Percentiles rank a stretch among this genome's conserved stretches.
Evolutionary conservation across 2,888 invertebrate genomes (phyloP).

Genomic region (Meandrusa payeni): DNA sequence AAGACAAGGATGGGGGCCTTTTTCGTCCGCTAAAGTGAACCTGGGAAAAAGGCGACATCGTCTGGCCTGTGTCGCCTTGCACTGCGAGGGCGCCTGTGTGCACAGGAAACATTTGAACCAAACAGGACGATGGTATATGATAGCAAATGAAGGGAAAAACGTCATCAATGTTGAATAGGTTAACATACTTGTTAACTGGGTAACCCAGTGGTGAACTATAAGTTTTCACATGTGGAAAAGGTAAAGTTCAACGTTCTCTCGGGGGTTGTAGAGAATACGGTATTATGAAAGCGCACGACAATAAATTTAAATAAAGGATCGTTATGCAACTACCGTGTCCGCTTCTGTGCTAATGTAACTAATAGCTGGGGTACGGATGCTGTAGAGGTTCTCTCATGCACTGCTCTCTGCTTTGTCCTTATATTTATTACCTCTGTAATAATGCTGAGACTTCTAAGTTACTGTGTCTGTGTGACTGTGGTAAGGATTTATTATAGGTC

Average conservation of each 20-base stretch:
- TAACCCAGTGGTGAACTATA: constrained; percentile 45
- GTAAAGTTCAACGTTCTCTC: constrained; percentile 48
- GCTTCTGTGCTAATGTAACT: constrained; percentile 54
- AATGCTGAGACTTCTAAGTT: not conserved
- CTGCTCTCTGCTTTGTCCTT: constrained; percentile 5
- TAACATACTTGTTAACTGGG: too few relatives aligned
- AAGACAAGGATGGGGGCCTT: too few relatives aligned
- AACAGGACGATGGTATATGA: too few relatives aligned
- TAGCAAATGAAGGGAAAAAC: too few relatives aligned
- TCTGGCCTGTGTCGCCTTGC: too few relatives aligned
- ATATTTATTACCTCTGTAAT: constrained; percentile 1
- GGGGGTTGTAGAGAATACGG: constrained; percentile 40
- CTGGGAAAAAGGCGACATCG: too few relatives aligned
- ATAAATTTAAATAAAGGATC: constrained; percentile 77
- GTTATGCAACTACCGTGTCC: constrained; percentile 70
- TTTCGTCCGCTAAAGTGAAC: too few relatives aligned
- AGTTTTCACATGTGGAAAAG: constrained; percentile 50
- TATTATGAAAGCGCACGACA: constrained; percentile 64
- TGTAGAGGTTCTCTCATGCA: constrained; percentile 5
- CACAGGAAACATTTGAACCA: too few relatives aligned
- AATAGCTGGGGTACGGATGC: constrained; percentile 37
- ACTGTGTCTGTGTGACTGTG: too few relatives aligned
- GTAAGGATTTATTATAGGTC: too few relatives aligned
- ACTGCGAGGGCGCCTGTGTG: too few relatives aligned
- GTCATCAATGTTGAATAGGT: too few relatives aligned